Evolutionary conservation across 2,113 vertebrate species (phyloP), one percentile per base, ranked within the genome.

Genomic region (Mobula hypostoma): DNA sequence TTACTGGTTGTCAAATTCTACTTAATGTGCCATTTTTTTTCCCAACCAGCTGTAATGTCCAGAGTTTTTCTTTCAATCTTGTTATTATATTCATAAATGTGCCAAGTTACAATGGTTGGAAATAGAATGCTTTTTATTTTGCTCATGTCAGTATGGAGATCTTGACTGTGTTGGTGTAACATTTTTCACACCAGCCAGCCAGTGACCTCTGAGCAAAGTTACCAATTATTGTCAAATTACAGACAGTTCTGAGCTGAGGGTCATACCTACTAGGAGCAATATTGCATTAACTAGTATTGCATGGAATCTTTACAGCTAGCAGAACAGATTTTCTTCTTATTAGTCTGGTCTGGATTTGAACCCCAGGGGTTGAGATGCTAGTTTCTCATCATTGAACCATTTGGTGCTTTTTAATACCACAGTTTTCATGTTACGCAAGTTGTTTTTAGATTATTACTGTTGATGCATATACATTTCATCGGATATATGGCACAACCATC

Each of bases 181-280:
- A 19, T 21, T 19, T 36, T 66, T 27, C 85, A 66, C 27, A 32
- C 24, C 14, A 66, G 58, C 11, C 12, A 66, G 61, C 12, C 85
- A n/a, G 15, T 68, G 14, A 61, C 61, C 61, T 32, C 14, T 90
- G n/a, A 90, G 58, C 66, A 29, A 90, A 90, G 63, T 90, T 68
- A 29, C 61, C n/a, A 90, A 90, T 90, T 90, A 90, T 68, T 90
- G 61, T 63, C n/a, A 66, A 90, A 90, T 90, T 90, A 32, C 61
- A 32, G 21, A 61, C 58, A 32, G 61, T 66, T 90, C 29, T 68
- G 85, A 68, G 29, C 85, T 90, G 61, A 9, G 15, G 85, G 58
- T 32, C 85, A 90, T 66, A 14, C 15, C 48, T 58, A 68, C 29
- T 66, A 7, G 85, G 85, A 90, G 66, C n/a, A 66, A 15, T 29